Base-by-base conservation (phyloP, 2,888 invertebrate genomes). In the Taphrorychus bicolor region DNA sequence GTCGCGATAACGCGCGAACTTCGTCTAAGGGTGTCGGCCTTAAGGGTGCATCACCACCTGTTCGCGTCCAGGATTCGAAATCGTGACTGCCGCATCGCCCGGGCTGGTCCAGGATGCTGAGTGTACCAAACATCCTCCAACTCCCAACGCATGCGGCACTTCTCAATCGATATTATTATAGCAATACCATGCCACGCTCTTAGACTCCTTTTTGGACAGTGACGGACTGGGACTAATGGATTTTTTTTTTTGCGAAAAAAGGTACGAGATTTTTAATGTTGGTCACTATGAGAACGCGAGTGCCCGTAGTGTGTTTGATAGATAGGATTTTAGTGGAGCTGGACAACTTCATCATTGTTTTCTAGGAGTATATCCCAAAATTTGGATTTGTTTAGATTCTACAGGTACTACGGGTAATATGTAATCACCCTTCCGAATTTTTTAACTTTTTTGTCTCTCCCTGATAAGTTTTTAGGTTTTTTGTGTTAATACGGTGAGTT, bases 61-160 rank as follows among this genome's bases (percentile, higher is more conserved):
- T 41, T 66, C 66, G 58, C 66, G 66, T 22, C 21, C 61, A 16
- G 24, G 41, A 3, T 17, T 61, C 74, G 73, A 72, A 76, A 79
- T 76, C 78, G 78, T 78, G 77, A 81, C 80, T 80, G 78, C 81
- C 79, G 81, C 81, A 80, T 78, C 77, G 79, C 80, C 79, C 80
- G 79, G 80, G 80, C 80, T 78, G 78, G 80, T 78, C 80, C 81
- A 80, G 81, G 81, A 81, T 80, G 81, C 81, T 80, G 80, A 77
- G 78, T 76, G 76, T 77, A 76, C 74, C 78, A 60, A 62, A 59
- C 56, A 76, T 78, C 78, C 77, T n/a, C 76, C 76, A 76, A 74
- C 74, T 74, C 73, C 72, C 71, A 72, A 75, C 78, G 79, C 80
- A 74, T 69, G 79, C 81, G 79, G 77, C 73, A 69, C 64, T 60